These are phyloP conservation scores for Bambusicola thoracicus DNA, from an alignment of 2,113 vertebrate species.

Conservation along the genomic window DNA sequence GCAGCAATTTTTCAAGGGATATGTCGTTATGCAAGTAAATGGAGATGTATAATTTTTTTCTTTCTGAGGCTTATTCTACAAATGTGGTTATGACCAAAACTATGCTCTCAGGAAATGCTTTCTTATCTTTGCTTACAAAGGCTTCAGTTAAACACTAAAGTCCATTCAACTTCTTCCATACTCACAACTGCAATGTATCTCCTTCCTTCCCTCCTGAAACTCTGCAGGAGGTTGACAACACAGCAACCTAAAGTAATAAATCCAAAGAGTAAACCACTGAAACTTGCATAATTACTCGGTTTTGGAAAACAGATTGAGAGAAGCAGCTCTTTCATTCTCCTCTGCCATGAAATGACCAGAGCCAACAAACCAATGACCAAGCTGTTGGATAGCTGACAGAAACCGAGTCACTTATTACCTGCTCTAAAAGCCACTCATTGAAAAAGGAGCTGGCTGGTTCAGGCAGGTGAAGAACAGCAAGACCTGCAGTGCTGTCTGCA, in stretches of 20 bases:
- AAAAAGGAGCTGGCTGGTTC: not conserved
- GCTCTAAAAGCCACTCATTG: not conserved
- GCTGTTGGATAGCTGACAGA: not conserved
- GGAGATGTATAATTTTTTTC: not conserved
- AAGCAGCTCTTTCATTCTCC: constrained; percentile 27
- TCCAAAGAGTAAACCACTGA: constrained; percentile 2
- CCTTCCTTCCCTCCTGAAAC: not conserved
- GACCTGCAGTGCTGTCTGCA: not conserved
- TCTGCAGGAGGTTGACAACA: not conserved
- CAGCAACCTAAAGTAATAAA: constrained; percentile 1
- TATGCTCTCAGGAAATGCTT: not conserved
- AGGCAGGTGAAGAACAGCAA: constrained; percentile 21
- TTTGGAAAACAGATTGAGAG: not conserved
- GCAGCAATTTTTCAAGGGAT: not conserved
- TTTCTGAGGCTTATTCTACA: not conserved
- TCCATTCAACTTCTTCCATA: not conserved
- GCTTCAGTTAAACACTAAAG: not conserved
- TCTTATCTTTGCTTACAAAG: not conserved
- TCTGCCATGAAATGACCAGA: constrained; percentile 3
- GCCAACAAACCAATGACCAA: constrained; percentile 8
- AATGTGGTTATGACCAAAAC: not conserved
- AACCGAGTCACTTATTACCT: constrained; percentile 7
- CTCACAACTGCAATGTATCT: not conserved
- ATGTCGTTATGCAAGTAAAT: not conserved
- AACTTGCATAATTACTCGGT: not conserved